Conservation (phyloP, 1,140 invertebrate genomes). For the Eurytemora carolleeae region DNA sequence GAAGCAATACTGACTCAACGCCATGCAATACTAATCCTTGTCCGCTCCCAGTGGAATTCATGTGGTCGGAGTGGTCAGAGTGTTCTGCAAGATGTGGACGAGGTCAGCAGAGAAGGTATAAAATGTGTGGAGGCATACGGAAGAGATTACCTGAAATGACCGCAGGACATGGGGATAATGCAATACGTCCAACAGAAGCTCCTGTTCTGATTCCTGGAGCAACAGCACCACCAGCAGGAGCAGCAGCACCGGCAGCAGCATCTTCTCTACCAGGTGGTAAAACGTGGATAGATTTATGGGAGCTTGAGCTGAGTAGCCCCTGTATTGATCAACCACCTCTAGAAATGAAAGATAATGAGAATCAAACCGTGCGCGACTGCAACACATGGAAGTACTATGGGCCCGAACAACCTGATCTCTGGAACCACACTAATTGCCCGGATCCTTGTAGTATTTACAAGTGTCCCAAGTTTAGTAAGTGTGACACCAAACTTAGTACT, state of each 20-base stretch:
- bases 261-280: too few species aligned
- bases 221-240: too few species aligned
- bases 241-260: too few species aligned
- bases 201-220: too few species aligned
- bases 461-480: conserved; percentile 21
- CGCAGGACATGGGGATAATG: too few species aligned
- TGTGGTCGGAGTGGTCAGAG: not conserved
- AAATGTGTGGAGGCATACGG: conserved; percentile 3
- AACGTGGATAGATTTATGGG: conserved; percentile 9
- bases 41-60: conserved; percentile 15
- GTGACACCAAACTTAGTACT: conserved; percentile 17
- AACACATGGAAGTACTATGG: conserved; percentile 14
- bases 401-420: conserved; percentile 5
- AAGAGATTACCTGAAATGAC: not conserved
- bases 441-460: conserved; percentile 15
- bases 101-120: not conserved
- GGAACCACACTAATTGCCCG: conserved; percentile 20
- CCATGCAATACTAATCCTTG: conserved; percentile 20
- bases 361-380: conserved; percentile 16
- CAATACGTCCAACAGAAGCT: too few species aligned
- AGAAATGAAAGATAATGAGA: conserved; percentile 16
- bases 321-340: conserved; percentile 17
- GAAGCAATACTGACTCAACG: conserved; percentile 9
- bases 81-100: conserved; percentile 2
- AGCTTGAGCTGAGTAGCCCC: conserved; percentile 11